Evolutionary conservation across 2,113 vertebrate genomes (phyloP).

Genomic region (Podiceps cristatus): DNA sequence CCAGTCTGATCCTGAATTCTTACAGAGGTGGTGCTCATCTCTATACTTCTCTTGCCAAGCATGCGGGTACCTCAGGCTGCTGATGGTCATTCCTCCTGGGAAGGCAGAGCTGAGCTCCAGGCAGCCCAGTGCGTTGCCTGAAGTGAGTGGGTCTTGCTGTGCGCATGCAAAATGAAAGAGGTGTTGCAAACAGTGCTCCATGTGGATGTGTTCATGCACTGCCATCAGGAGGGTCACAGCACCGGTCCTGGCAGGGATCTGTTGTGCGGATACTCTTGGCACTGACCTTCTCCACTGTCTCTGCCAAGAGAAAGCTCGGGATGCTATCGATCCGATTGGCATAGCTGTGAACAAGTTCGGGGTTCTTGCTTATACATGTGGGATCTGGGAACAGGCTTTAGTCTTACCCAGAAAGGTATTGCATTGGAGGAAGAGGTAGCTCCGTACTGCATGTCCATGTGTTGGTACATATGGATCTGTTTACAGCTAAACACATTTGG

Average conservation of each 20-base stretch:
- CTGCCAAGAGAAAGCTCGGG: background rate
- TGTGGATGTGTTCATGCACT: background rate
- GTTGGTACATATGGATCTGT: background rate
- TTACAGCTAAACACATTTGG: background rate
- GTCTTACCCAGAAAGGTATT: background rate
- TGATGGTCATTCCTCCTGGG: background rate
- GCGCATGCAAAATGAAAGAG: background rate
- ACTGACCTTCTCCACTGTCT: background rate
- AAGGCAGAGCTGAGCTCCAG: background rate
- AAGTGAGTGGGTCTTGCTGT: background rate
- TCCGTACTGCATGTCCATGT: background rate
- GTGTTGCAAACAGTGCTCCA: background rate
- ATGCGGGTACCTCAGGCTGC: background rate
- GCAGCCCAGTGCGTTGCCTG: background rate
- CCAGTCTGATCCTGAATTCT: background rate
- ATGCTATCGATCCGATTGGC: background rate
- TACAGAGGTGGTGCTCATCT: background rate
- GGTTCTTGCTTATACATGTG: background rate
- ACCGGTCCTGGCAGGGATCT: background rate
- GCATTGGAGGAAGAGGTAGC: background rate
- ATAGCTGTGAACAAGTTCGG: rapidly evolving
- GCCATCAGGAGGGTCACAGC: background rate
- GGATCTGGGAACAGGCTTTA: background rate
- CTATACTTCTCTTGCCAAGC: background rate
- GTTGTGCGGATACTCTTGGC: background rate